Conservation (phyloP, 2,797 vertebrate genomes). For the Falco rusticolus region DNA sequence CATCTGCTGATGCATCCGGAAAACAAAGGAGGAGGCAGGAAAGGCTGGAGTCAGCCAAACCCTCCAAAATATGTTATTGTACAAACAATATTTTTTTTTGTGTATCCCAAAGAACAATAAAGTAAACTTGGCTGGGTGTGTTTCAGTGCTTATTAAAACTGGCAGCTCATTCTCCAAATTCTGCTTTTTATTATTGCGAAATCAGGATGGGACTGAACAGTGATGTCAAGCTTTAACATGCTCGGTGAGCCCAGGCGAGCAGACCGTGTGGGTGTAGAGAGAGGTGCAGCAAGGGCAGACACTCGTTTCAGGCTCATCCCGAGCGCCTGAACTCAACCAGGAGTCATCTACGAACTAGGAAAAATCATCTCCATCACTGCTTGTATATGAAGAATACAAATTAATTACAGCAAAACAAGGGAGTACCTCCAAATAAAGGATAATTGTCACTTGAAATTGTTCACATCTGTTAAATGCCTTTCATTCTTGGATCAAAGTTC, state of each 20-base stretch:
- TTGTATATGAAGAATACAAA: not conserved
- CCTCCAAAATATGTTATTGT: slow-evolving; percentile 27
- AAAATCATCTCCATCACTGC: not conserved
- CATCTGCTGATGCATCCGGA: slow-evolving; percentile 75
- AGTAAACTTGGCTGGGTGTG: slow-evolving; percentile 61
- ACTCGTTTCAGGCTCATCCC: not conserved
- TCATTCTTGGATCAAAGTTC: not conserved
- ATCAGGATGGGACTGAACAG: slow-evolving; percentile 25
- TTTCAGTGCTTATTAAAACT: slow-evolving; percentile 10
- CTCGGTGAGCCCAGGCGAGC: slow-evolving; percentile 1
- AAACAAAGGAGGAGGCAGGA: slow-evolving; percentile 76
- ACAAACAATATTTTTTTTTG: slow-evolving; percentile 12
- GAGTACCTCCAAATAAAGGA: not conserved
- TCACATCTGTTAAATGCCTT: not conserved
- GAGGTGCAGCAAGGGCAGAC: not conserved
- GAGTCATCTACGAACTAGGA: not conserved
- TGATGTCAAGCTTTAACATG: slow-evolving; percentile 62
- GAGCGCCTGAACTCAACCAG: not conserved
- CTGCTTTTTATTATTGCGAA: slow-evolving; percentile 38
- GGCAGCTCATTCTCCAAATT: slow-evolving; percentile 15
- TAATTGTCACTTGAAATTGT: not conserved
- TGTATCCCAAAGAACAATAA: slow-evolving; percentile 66
- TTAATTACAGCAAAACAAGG: not conserved
- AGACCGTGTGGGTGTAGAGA: slow-evolving; percentile 5
- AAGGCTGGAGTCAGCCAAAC: slow-evolving; percentile 63